Evolutionary conservation across 1,140 invertebrate species (phyloP).

Genomic region (Zophobas morio): DNA sequence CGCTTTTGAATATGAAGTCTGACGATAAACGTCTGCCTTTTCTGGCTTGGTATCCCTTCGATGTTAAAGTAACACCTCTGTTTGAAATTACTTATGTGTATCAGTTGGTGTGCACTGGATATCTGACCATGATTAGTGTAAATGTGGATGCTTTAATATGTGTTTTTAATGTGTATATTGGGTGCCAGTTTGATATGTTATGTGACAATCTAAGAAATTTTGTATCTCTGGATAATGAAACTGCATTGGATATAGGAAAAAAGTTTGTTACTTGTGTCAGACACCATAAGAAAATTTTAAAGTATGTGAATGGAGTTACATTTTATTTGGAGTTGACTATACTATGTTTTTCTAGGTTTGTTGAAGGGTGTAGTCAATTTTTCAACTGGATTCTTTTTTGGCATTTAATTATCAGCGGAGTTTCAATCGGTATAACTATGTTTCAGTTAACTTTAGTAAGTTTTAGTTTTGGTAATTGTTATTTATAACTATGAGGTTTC

Average conservation of each 20-base stretch:
- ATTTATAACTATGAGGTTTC: neutral
- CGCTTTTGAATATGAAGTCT: too few relatives aligned
- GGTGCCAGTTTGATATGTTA: too few relatives aligned
- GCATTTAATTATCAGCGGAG: neutral
- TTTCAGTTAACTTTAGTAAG: neutral
- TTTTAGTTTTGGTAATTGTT: neutral
- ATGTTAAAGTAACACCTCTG: too few relatives aligned
- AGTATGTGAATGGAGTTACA: neutral
- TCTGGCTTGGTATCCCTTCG: too few relatives aligned
- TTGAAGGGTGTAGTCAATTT: neutral
- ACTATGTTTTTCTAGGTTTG: neutral
- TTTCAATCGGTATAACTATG: too few relatives aligned
- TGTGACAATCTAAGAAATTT: too few relatives aligned
- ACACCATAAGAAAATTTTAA: constrained; percentile 1
- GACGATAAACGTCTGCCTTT: too few relatives aligned
- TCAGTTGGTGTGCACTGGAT: too few relatives aligned
- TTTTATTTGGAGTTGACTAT: neutral
- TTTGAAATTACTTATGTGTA: too few relatives aligned
- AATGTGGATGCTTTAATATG: too few relatives aligned
- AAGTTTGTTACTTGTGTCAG: neutral
- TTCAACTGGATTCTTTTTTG: constrained; percentile 8
- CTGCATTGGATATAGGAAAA: neutral
- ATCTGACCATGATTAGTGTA: too few relatives aligned
- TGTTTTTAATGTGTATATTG: too few relatives aligned
- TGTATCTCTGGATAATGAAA: neutral